Evolutionary conservation across 2,888 invertebrate genomes (phyloP).

Genomic region (Drosophila fulvimacula): DNA sequence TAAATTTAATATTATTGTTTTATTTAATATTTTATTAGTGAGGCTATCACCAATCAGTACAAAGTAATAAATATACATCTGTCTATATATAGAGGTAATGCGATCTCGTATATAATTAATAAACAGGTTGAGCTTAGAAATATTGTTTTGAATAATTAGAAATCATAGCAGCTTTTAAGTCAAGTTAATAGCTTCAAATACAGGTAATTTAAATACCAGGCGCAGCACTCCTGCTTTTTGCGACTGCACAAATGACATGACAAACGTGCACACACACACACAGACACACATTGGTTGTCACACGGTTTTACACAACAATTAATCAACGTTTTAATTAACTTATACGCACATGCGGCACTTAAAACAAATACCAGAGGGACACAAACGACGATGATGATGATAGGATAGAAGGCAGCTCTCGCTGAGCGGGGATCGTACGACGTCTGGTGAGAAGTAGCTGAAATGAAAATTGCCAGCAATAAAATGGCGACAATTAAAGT

Average conservation of each 20-base stretch:
- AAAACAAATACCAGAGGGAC: constrained; percentile 56
- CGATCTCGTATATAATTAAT: too few relatives aligned
- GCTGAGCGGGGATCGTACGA: not conserved
- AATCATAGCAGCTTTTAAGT: not conserved
- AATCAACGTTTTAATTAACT: constrained; percentile 70
- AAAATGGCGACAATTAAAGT: constrained; percentile 61
- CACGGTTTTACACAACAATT: constrained; percentile 54
- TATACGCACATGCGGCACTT: constrained; percentile 45
- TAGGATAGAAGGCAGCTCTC: not conserved
- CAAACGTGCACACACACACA: constrained; percentile 1
- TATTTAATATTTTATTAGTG: too few relatives aligned
- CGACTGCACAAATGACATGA: too few relatives aligned
- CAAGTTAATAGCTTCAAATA: not conserved
- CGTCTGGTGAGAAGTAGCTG: constrained; percentile 26
- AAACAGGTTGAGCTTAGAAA: too few relatives aligned
- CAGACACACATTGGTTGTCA: constrained; percentile 37
- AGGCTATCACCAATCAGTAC: too few relatives aligned
- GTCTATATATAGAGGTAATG: not conserved
- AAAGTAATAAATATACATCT: too few relatives aligned
- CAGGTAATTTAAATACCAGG: not conserved
- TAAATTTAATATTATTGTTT: too few relatives aligned
- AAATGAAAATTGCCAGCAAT: constrained; percentile 50
- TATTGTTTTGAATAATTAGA: too few relatives aligned
- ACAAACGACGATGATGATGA: constrained; percentile 50
- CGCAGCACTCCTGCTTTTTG: constrained; percentile 18